These are phyloP conservation scores for Choristoneura rosaceana DNA, from an alignment of 2,888 invertebrate genomes.

Conservation along the genomic window DNA sequence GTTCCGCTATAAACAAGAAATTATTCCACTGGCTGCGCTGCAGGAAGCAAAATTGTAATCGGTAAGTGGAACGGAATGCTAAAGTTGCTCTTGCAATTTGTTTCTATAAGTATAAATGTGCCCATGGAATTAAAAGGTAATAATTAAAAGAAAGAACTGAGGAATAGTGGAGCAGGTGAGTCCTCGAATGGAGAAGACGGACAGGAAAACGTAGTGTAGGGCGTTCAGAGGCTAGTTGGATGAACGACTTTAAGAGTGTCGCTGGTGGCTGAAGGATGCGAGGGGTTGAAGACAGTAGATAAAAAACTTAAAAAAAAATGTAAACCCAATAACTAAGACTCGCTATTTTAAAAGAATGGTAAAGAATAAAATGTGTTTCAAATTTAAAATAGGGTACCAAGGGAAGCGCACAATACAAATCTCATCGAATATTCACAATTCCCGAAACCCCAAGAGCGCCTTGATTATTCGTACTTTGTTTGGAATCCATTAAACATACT, in stretches of 20 bases:
- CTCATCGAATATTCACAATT: slow-evolving; percentile 38
- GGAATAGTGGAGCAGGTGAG: no score
- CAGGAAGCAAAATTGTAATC: slow-evolving; percentile 24
- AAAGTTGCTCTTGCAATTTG: slow-evolving; percentile 12
- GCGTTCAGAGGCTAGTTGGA: no score
- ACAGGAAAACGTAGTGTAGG: no score
- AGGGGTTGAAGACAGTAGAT: no score
- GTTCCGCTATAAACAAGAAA: slow-evolving; percentile 29
- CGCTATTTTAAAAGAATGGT: no score
- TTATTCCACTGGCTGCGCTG: slow-evolving; percentile 20
- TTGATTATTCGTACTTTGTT: slow-evolving; percentile 35
- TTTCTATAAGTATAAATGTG: slow-evolving; percentile 5
- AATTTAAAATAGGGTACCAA: slow-evolving; percentile 19
- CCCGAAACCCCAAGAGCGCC: background rate
- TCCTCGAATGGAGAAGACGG: no score
- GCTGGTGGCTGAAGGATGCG: no score
- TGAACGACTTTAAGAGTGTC: no score
- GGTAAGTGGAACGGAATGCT: slow-evolving; percentile 23
- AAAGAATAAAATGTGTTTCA: background rate
- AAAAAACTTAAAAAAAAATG: no score
- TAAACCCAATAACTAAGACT: no score
- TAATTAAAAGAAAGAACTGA: background rate
- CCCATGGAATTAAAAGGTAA: background rate
- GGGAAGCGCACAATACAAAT: slow-evolving; percentile 20
- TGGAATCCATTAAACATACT: slow-evolving; percentile 37